phyloP scores from a whole-genome alignment of 2,888 invertebrate genomes.

The Synergus japonicus region DNA sequence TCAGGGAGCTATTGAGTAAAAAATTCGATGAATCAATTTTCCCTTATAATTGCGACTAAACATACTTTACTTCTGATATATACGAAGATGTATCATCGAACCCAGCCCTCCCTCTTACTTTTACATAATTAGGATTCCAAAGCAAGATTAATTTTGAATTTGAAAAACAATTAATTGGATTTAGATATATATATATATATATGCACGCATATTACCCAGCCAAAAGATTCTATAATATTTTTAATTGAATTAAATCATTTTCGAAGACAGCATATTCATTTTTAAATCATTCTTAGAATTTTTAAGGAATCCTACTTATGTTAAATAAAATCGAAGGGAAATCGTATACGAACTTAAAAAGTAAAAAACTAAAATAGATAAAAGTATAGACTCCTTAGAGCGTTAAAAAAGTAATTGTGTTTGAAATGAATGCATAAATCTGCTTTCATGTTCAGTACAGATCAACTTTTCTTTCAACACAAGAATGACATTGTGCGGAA shows the following conservation, averaged over 20 bases:
- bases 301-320: constrained; percentile 19
- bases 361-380: constrained; percentile 28
- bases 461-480: neutral
- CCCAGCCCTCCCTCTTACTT: neutral
- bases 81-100: constrained; percentile 18
- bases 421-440: constrained; percentile 1
- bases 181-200: neutral
- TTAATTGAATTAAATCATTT: neutral
- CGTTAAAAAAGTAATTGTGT: constrained; percentile 23
- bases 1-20: constrained; percentile 34
- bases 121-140: constrained; percentile 10
- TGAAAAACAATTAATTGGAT: neutral
- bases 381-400: constrained; percentile 1
- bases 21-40: constrained; percentile 29
- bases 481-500: constrained; percentile 1
- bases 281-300: neutral
- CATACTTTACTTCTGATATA: constrained; percentile 13
- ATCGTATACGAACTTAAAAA: constrained; percentile 10
- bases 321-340: neutral
- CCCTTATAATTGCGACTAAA: constrained; percentile 23
- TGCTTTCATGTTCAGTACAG: neutral
- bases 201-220: constrained; percentile 10
- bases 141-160: neutral
- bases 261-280: neutral
- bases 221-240: constrained; percentile 4